Evolutionary conservation across 2,888 invertebrate species (phyloP), one percentile per base, ranked within the genome.

Genomic region (Hydropsyche betteni): DNA sequence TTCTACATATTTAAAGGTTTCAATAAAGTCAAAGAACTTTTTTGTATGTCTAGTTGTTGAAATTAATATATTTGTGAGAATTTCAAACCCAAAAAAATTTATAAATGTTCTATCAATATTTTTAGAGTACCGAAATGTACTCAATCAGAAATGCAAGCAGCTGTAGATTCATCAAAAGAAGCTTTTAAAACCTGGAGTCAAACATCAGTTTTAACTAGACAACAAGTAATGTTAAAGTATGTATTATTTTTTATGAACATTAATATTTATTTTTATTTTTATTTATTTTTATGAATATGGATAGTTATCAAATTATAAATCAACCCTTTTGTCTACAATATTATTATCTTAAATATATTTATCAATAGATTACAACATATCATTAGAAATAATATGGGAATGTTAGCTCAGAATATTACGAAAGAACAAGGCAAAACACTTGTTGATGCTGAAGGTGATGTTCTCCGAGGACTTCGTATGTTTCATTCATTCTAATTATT

Each of bases 391-490:
- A 96, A 98, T 83, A 92, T 96, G 89, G 92, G 93, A 86, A 92
- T 93, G 83, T 84, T 99, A 80, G 98, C 99, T 0, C 92, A 92
- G 79, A 96, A 92, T 84, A 95, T 99, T 78, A 99, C 99, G 1
- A 86, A 90, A 80, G 99, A 99, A 84, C 99, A 99, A 86, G 99
- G 99, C 74, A 99, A 99, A 85, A 99, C 99, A 0, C 87, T 96
- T 79, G 91, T 93, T 10, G 99, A 99, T 87, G 99, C 99, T 0
- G 98, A 99, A 84, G 99, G 99, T 53, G 99, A 99, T 86, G 98
- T 99, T 2, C 90, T 97, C 77, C 90, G 99, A 83, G 99, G 99
- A 77, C 90, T 99, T 77, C 99, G 97, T 97, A 88, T 92, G 95
- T 92, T 78, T n/a, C 12, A 38, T 44, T 69, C 8, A 50, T 14